Evolutionary conservation across 2,797 vertebrate species (phyloP), one percentile per base, ranked within the genome.

Genomic region (Selene dorsalis): DNA sequence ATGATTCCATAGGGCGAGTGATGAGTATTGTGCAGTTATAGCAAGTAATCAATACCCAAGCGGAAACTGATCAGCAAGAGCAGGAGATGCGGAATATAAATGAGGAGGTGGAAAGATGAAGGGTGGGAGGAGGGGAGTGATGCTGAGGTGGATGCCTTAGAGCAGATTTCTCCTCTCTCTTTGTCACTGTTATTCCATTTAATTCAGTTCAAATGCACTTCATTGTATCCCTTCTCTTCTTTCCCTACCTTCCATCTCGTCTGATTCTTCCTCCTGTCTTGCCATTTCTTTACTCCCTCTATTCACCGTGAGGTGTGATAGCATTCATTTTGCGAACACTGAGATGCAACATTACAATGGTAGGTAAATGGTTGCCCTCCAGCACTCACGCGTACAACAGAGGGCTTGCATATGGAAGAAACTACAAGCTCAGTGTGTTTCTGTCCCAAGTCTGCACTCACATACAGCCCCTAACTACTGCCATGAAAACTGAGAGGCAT

Each of bases 51-150:
- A 7, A 93, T 93, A 92, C 79, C 73, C 60, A 81, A 81, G 80
- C 69, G 73, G 87, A 90, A 91, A 91, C 84, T 89, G 91, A 91
- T 92, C 89, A 88, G 92, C 81, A 77, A 79, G 59, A 75, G 6
- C 38, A 47, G 50, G 76, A 67, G 60, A 85, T 70, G 53, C 80
- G 50, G 79, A 81, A 81, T 82, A 83, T 69, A 88, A 84, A 86
- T 73, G 75, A 81, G 75, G 64, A 52, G 79, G 75, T 63, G 64
- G 73, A 70, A 20, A 66, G 57, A 41, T 20, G 32, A 48, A 73
- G 45, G 70, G 41, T 12, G 32, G 43, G 55, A 63, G 6, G 56
- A 47, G 20, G 63, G 35, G 59, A 62, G 47, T 17, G 57, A 80
- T 38, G 43, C 45, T 43, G 66, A 67, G 43, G 53, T 55, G 59